phyloP scores from a whole-genome alignment of 2,113 vertebrate species.

The Phylloscopus whistleri region DNA sequence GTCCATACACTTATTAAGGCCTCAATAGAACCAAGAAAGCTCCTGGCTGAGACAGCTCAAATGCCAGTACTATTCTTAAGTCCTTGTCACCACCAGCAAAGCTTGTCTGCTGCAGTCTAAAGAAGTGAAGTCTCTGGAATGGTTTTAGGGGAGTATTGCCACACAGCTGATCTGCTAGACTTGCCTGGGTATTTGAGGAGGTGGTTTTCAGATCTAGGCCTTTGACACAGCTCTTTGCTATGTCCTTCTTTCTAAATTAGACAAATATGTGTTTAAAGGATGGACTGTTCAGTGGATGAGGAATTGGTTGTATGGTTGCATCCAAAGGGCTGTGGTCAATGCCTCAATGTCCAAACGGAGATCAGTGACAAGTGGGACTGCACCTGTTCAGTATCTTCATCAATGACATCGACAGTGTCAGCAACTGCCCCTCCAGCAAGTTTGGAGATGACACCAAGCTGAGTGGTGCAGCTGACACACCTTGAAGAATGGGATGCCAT shows the following conservation, averaged over 20 bases:
- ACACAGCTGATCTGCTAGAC: neutral
- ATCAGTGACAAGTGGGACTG: neutral
- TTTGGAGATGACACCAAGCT: neutral
- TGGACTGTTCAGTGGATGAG: neutral
- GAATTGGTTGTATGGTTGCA: neutral
- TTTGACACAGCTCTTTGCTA: fast-evolving
- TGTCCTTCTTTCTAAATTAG: neutral
- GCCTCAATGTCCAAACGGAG: neutral
- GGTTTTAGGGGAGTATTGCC: neutral
- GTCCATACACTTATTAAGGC: neutral
- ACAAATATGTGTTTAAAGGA: neutral
- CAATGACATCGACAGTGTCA: neutral
- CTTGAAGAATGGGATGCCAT: neutral
- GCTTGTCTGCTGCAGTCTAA: neutral
- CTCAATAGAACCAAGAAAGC: neutral
- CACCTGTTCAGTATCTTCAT: neutral
- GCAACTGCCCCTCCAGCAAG: neutral
- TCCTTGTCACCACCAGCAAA: neutral
- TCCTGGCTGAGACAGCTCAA: neutral
- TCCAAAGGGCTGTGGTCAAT: neutral
- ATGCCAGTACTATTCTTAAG: neutral
- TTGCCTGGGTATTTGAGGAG: neutral
- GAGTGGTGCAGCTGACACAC: neutral
- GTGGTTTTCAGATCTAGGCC: neutral
- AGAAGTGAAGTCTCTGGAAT: neutral